phyloP scores from a whole-genome alignment of 2,888 invertebrate species.

The Chalcosyrphus nemorum region DNA sequence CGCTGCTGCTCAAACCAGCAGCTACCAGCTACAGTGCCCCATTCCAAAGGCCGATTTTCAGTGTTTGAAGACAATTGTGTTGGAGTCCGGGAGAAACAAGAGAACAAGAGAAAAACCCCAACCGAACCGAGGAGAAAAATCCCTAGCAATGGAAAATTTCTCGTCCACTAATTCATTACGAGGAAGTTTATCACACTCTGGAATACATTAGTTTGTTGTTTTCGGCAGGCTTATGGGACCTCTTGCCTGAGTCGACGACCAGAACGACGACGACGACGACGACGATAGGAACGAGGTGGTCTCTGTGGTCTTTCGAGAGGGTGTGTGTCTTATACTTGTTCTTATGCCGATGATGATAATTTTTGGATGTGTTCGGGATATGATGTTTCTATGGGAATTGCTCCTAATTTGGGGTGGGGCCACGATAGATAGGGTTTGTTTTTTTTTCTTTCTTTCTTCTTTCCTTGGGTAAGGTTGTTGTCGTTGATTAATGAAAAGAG shows the following conservation, averaged over 20 bases:
- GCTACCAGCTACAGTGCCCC: too few species aligned
- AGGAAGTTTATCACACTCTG: conserved; percentile 72
- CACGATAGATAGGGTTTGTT: conserved; percentile 28
- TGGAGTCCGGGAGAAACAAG: too few species aligned
- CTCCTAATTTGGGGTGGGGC: conserved; percentile 47
- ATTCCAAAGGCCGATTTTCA: conserved; percentile 20
- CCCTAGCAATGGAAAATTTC: conserved; percentile 61
- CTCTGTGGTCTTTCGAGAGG: conserved; percentile 29
- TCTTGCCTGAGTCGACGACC: background rate
- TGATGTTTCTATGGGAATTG: conserved; percentile 44
- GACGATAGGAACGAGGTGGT: conserved; percentile 22
- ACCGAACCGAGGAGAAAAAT: conserved; percentile 57
- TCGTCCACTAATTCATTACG: conserved; percentile 73
- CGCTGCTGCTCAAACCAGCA: background rate
- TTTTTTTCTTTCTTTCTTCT: background rate
- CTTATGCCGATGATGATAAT: conserved; percentile 59
- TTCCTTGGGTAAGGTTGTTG: background rate
- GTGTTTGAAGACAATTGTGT: conserved; percentile 34
- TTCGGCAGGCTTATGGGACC: conserved; percentile 62
- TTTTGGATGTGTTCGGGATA: conserved; percentile 57
- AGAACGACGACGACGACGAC: conserved; percentile 21
- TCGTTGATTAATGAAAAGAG: conserved; percentile 55
- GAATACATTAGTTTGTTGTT: conserved; percentile 73
- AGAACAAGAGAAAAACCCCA: background rate
- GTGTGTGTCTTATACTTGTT: conserved; percentile 39